Conservation (phyloP, 2,888 invertebrate species). For the Actias luna region DNA sequence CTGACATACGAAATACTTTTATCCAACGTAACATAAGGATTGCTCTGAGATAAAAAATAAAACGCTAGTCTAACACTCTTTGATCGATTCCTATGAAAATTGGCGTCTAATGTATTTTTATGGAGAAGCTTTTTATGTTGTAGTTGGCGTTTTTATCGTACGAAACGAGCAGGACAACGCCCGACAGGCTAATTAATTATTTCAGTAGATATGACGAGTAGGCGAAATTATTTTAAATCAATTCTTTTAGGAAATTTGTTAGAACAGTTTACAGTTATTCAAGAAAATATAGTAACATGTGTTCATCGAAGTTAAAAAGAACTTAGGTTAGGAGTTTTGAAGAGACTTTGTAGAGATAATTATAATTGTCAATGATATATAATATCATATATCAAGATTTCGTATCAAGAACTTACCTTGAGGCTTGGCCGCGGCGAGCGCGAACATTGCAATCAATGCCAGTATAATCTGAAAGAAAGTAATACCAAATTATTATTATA, state of each 20-base stretch:
- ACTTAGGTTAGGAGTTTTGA: not conserved
- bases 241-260: not conserved
- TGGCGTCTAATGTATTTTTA: too few relatives aligned
- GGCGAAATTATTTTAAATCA: not conserved
- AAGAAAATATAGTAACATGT: not conserved
- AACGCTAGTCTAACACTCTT: too few relatives aligned
- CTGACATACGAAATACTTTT: too few relatives aligned
- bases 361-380: not conserved
- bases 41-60: too few relatives aligned
- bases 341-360: not conserved
- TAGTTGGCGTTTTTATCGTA: too few relatives aligned
- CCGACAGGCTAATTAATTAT: too few relatives aligned
- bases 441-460: constrained; percentile 45
- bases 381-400: too few relatives aligned
- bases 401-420: constrained; percentile 44
- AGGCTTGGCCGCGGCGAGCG: constrained; percentile 44
- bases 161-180: too few relatives aligned
- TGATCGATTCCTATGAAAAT: not conserved
- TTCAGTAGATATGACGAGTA: too few relatives aligned
- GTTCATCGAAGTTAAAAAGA: not conserved
- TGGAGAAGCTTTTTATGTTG: too few relatives aligned
- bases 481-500: too few relatives aligned
- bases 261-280: not conserved
- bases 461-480: constrained; percentile 48
- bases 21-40: too few relatives aligned